Conservation (phyloP, 2,888 invertebrate genomes). For the Nysson spinosus region DNA sequence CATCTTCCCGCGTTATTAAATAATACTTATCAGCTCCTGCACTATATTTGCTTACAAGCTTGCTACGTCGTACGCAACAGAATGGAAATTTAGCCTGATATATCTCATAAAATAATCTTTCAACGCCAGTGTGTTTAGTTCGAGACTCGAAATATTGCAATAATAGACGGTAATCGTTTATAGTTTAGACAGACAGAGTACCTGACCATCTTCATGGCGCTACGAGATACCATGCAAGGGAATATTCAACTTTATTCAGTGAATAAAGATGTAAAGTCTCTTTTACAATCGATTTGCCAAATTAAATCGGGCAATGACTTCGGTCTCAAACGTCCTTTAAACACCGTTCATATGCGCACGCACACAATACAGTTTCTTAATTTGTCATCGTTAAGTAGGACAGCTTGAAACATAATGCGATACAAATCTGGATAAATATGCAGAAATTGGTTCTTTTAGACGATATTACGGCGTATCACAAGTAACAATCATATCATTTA, state of each 20-base stretch:
- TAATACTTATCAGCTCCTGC: no score
- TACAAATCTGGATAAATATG: conserved; percentile 25
- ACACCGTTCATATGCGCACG: conserved; percentile 25
- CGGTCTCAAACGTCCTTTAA: conserved; percentile 18
- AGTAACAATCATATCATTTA: neutral
- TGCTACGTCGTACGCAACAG: no score
- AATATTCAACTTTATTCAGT: conserved; percentile 10
- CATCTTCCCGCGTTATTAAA: no score
- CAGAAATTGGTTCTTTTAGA: conserved; percentile 34
- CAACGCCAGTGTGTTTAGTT: neutral
- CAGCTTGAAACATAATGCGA: conserved; percentile 32
- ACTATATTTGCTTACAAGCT: no score
- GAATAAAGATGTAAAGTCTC: conserved; percentile 23
- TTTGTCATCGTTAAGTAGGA: conserved; percentile 29
- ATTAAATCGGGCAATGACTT: conserved; percentile 22
- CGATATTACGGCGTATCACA: conserved; percentile 8
- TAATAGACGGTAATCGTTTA: conserved; percentile 4
- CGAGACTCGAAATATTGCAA: conserved; percentile 11
- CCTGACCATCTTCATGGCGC: conserved; percentile 1
- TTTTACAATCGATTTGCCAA: conserved; percentile 26
- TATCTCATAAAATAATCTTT: conserved; percentile 19
- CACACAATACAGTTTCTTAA: conserved; percentile 15
- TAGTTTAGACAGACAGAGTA: conserved; percentile 6
- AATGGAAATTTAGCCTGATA: conserved; percentile 16
- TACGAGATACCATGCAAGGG: conserved; percentile 1